Percentiles rank a stretch among this genome's conserved stretches.
These are phyloP conservation scores for Nebria brevicollis DNA, from an alignment of 2,888 invertebrate genomes.

Conservation along the genomic window DNA sequence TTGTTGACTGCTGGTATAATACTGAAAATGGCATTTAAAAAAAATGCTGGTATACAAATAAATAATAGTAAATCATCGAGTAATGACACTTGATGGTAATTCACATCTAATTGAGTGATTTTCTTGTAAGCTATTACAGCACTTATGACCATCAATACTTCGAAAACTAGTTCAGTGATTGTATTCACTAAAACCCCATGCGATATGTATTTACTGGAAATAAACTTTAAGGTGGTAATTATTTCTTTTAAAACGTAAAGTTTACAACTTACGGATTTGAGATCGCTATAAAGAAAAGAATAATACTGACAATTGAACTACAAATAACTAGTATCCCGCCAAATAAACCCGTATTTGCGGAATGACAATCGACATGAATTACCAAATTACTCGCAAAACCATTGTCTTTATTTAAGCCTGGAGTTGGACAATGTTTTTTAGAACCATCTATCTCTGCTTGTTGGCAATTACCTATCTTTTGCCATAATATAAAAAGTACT, in stretches of 20 bases:
- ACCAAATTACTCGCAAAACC: conserved; percentile 65
- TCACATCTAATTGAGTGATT: conserved; percentile 73
- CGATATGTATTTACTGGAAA: conserved; percentile 62
- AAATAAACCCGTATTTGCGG: conserved; percentile 80
- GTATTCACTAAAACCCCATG: conserved; percentile 66
- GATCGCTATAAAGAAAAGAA: conserved; percentile 70
- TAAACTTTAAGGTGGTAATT: not conserved
- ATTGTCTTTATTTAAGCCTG: conserved; percentile 52
- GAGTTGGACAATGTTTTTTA: conserved; percentile 58
- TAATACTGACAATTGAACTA: conserved; percentile 68
- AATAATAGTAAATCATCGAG: conserved; percentile 77
- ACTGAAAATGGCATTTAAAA: conserved; percentile 75
- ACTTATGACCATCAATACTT: conserved; percentile 68
- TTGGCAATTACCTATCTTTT: conserved; percentile 73
- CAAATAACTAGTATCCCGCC: conserved; percentile 69
- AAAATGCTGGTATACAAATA: conserved; percentile 78
- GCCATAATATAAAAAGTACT: conserved; percentile 79
- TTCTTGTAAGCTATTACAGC: conserved; percentile 71
- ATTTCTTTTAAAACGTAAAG: not conserved
- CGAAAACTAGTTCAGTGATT: conserved; percentile 67
- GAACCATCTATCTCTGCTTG: conserved; percentile 58
- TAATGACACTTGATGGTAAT: conserved; percentile 71
- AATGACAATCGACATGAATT: conserved; percentile 77
- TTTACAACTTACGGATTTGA: conserved; percentile 63
- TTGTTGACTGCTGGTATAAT: conserved; percentile 72